Percentiles rank a stretch among this genome's conserved stretches.
Conservation (phyloP, 1,140 invertebrate species). For the Meteorus sp. region DNA sequence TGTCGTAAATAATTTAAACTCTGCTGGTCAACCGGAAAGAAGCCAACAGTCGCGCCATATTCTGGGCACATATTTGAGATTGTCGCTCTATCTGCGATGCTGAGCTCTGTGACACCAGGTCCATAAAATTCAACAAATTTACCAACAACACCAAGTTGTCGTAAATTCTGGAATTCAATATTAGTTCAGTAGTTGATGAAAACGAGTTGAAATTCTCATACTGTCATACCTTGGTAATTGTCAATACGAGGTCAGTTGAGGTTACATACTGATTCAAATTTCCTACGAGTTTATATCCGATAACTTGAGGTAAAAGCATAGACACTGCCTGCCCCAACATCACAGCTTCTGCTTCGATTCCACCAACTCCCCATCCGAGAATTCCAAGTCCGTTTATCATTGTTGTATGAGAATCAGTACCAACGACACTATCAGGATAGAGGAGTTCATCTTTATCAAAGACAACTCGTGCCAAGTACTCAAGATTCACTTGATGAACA, state of each 20-base stretch:
- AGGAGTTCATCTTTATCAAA: conserved; percentile 73
- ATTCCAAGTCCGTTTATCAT: conserved; percentile 95
- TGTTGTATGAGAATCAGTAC: conserved; percentile 97
- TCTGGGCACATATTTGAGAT: conserved; percentile 99
- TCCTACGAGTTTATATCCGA: conserved; percentile 90
- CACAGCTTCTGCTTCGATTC: conserved; percentile 87
- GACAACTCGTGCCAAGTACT: conserved; percentile 94
- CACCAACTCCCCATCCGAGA: conserved; percentile 78
- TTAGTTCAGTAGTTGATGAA: too few species aligned
- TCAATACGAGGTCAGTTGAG: conserved; percentile 96
- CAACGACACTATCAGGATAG: conserved; percentile 97
- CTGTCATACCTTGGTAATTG: conserved; percentile 97
- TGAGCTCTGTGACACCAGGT: conserved; percentile 83
- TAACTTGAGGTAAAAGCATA: conserved; percentile 94
- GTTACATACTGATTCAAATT: conserved; percentile 82
- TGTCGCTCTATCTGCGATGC: conserved; percentile 92
- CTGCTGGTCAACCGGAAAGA: conserved; percentile 90
- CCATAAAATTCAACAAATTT: conserved; percentile 99
- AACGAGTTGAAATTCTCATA: conserved; percentile 26
- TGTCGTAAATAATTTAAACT: conserved; percentile 85
- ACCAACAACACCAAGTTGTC: conserved; percentile 93
- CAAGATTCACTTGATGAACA: conserved; percentile 97
- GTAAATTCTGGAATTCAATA: conserved; percentile 80
- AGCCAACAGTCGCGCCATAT: conserved; percentile 95
- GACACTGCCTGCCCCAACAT: conserved; percentile 95